These are phyloP conservation scores for Patella caerulea DNA, from an alignment of 2,888 invertebrate species.

Conservation along the genomic window DNA sequence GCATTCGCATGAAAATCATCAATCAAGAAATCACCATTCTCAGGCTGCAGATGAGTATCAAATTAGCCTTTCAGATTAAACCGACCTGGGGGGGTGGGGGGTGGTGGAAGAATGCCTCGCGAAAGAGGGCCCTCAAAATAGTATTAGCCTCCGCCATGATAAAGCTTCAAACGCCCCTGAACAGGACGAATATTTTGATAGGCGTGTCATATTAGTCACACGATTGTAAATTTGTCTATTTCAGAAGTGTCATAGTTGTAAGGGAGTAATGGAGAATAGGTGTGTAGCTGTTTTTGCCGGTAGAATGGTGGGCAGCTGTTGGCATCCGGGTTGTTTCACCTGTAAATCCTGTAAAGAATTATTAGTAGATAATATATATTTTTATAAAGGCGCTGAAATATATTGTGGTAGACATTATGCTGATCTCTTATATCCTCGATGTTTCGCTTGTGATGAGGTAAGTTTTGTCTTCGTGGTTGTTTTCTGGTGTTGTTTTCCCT, in stretches of 20 bases:
- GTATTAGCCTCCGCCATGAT: too few species aligned
- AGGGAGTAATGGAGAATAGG: constrained; percentile 50
- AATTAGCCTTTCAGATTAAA: too few species aligned
- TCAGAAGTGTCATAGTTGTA: constrained; percentile 58
- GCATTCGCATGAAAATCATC: too few species aligned
- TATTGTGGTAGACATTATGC: constrained; percentile 63
- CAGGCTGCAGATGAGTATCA: too few species aligned
- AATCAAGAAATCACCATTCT: too few species aligned
- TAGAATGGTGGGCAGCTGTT: constrained; percentile 49
- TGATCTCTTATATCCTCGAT: constrained; percentile 57
- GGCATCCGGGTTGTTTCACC: constrained; percentile 62
- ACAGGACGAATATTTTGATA: too few species aligned
- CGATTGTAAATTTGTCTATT: neutral
- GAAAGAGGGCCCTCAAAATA: too few species aligned
- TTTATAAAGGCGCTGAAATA: constrained; percentile 54
- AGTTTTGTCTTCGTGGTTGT: neutral
- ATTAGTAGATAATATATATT: constrained; percentile 62
- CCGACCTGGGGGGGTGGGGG: too few species aligned
- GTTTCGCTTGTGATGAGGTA: constrained; percentile 63
- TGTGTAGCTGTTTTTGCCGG: constrained; percentile 52
- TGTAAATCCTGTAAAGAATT: constrained; percentile 59
- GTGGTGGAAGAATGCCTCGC: too few species aligned
- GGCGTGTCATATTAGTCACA: too few species aligned
- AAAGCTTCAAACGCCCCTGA: too few species aligned
- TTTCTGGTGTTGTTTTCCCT: too few species aligned